Evolutionary conservation across 2,797 vertebrate species (phyloP), one percentile per base, ranked within the genome.

Genomic region (Pantherophis alleghaniensis): DNA sequence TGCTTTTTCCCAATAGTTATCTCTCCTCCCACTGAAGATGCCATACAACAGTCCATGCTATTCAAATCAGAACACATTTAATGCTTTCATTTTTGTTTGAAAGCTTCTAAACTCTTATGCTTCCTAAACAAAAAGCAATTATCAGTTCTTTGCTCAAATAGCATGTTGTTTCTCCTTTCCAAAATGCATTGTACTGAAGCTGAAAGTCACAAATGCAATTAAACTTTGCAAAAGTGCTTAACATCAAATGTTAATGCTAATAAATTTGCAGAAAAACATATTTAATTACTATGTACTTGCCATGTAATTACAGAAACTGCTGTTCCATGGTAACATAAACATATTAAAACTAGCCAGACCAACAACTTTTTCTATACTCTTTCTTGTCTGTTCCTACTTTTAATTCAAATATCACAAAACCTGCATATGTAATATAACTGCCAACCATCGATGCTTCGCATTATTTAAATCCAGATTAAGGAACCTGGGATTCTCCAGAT

Each of bases 161-260:
- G 32, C 26, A 88, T 53, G 60, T 51, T 69, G 10, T 42, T 86
- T 74, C 22, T 56, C 51, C 51, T 66, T 93, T 91, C 91, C 28
- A 42, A 89, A n/a, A 47, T 87, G 32, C 26, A 90, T 94, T 92
- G n/a, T 66, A 66, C 32, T 88, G 66, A 94, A 86, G 12, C 53
- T 89, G 66, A 88, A 94, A 92, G 89, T 94, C 87, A 69, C 32
- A 92, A 56, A 90, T 91, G 91, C 91, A 92, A 88, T 89, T 93
- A 90, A 91, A 87, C 16, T 87, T 91, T 90, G 32, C 56, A 92
- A 61, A 89, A 86, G 59, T 92, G 86, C 24, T 83, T 91, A 87
- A 92, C 53, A 92, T 94, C 57, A 94, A 94, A 93, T 92, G 60
- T 5, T 89, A 93, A 37, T 94, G 57, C 51, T 88, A 93, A 88